These are phyloP conservation scores for Acridotheres tristis DNA, from an alignment of 2,797 vertebrate genomes.

Conservation along the genomic window DNA sequence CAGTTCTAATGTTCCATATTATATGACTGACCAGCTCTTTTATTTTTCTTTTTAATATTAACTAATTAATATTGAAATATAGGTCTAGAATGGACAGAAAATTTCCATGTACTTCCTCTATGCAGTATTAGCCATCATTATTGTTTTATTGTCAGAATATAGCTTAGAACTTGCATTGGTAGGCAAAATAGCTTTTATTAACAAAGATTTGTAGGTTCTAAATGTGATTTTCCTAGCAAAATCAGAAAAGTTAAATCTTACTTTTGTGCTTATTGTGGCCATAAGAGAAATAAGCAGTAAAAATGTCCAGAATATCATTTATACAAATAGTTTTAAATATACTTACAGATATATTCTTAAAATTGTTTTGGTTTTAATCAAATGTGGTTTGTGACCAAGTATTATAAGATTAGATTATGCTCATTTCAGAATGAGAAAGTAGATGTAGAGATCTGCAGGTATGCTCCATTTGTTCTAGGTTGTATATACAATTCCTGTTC, in stretches of 20 bases:
- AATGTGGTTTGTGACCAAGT: background rate
- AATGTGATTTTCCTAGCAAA: background rate
- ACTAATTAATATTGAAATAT: constrained; percentile 33
- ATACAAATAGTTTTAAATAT: background rate
- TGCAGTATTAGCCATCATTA: background rate
- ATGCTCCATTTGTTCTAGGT: background rate
- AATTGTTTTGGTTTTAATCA: background rate
- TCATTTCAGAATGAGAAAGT: background rate
- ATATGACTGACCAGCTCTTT: background rate
- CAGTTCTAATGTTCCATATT: background rate
- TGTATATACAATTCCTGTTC: background rate
- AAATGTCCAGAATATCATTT: background rate
- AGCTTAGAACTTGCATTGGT: background rate
- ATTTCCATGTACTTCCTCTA: background rate
- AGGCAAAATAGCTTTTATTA: background rate
- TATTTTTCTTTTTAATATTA: background rate
- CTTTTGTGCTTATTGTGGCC: background rate
- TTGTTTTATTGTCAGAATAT: background rate
- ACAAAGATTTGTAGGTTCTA: background rate
- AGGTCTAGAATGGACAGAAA: background rate
- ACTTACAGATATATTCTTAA: background rate
- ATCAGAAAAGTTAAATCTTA: background rate
- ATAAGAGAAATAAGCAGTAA: background rate
- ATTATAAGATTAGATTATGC: background rate
- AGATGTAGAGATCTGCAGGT: background rate